Conservation (phyloP, 2,113 vertebrate species). For the Coryphaenoides rupestris region DNA sequence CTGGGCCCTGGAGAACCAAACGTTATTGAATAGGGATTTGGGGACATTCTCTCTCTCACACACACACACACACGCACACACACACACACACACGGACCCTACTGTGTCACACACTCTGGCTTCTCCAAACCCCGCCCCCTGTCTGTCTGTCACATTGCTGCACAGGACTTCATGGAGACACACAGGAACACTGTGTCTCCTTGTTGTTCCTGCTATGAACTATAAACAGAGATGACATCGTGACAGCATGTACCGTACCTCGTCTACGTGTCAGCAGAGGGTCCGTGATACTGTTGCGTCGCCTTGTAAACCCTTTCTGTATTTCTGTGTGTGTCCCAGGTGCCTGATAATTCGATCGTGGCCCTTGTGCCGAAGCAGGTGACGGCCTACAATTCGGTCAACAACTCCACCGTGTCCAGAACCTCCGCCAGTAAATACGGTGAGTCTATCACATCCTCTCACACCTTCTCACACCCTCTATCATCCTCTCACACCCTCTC, state of each 20-base stretch:
- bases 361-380: constrained; percentile 97
- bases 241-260: no score
- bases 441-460: constrained; percentile 40
- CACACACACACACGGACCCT: constrained; percentile 20
- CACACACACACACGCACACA: constrained; percentile 19
- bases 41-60: constrained; percentile 44
- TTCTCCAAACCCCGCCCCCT: constrained; percentile 25
- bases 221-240: constrained; percentile 30
- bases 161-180: constrained; percentile 28
- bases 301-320: no score
- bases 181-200: constrained; percentile 45
- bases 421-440: constrained; percentile 98
- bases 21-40: constrained; percentile 60
- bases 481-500: not conserved
- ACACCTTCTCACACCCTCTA: not conserved
- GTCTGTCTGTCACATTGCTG: constrained; percentile 46
- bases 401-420: constrained; percentile 94
- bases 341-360: constrained; percentile 90
- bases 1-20: constrained; percentile 28
- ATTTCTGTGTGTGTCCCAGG: constrained; percentile 64
- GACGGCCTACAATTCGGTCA: constrained; percentile 93
- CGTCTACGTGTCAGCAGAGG: not conserved
- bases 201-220: constrained; percentile 25
- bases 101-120: constrained; percentile 33
- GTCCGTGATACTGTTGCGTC: no score